Conservation (phyloP, 2,888 invertebrate species). For the Andrena haemorrhoa region DNA sequence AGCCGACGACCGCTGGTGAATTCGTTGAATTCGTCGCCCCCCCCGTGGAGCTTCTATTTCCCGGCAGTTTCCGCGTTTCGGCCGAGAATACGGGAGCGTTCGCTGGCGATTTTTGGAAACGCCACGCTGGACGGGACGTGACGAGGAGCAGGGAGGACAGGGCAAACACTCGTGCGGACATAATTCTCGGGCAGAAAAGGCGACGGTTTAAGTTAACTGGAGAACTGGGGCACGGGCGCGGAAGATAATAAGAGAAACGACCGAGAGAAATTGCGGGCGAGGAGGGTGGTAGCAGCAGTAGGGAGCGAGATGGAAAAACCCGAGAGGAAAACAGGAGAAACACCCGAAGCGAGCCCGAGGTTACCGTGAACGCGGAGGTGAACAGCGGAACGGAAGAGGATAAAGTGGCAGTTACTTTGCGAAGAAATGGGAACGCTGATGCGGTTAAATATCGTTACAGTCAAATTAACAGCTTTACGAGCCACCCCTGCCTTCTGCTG, state of each 20-base stretch:
- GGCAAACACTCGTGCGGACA: constrained; percentile 24
- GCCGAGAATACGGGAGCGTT: background rate
- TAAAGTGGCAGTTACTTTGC: constrained; percentile 13
- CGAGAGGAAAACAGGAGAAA: constrained; percentile 35
- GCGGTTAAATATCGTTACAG: constrained; percentile 14
- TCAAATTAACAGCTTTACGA: background rate
- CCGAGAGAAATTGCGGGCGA: constrained; percentile 18
- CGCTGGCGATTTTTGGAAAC: constrained; percentile 27
- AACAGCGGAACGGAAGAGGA: background rate
- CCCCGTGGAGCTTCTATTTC: background rate
- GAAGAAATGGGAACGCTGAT: background rate
- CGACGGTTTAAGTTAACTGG: constrained; percentile 19
- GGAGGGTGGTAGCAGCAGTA: background rate
- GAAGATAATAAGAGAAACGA: constrained; percentile 32
- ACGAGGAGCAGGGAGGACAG: background rate
- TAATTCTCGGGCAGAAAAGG: constrained; percentile 31
- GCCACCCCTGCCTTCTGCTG: too few relatives aligned
- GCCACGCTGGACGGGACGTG: background rate
- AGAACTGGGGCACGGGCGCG: constrained; percentile 34
- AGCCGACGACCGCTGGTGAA: constrained; percentile 1
- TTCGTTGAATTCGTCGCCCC: constrained; percentile 9
- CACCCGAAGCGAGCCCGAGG: constrained; percentile 11
- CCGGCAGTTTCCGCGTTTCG: background rate
- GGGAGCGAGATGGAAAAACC: background rate
- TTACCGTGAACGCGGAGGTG: background rate